These are phyloP conservation scores for Dendropsophus ebraccatus DNA, from an alignment of 2,113 vertebrate species.

Conservation along the genomic window DNA sequence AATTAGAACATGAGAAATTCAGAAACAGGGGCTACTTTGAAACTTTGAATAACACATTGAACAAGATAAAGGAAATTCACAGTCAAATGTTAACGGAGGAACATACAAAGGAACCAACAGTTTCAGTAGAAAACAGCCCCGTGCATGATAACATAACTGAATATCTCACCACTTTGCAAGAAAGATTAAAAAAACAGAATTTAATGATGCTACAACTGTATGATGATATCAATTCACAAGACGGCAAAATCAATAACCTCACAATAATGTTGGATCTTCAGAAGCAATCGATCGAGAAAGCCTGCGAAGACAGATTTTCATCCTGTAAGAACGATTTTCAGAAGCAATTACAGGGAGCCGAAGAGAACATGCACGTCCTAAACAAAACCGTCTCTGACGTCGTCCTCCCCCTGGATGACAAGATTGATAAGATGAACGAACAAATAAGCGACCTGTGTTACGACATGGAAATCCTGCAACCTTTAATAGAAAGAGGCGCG, in stretches of 20 bases:
- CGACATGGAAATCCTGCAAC: slow-evolving; percentile 78
- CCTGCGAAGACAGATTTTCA: slow-evolving; percentile 71
- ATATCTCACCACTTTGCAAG: slow-evolving; percentile 65
- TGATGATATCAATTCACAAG: slow-evolving; percentile 71
- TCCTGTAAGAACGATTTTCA: slow-evolving; percentile 71
- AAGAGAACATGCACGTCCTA: slow-evolving; percentile 67
- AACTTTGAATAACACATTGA: slow-evolving; percentile 74
- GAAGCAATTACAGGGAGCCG: slow-evolving; percentile 66
- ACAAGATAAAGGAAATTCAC: slow-evolving; percentile 69
- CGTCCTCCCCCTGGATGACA: slow-evolving; percentile 70
- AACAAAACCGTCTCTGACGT: slow-evolving; percentile 74
- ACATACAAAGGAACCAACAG: slow-evolving; percentile 33
- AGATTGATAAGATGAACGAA: slow-evolving; percentile 77
- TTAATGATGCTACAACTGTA: slow-evolving; percentile 71
- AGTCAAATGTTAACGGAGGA: slow-evolving; percentile 65
- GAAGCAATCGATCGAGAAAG: slow-evolving; percentile 63
- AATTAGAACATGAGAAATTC: slow-evolving; percentile 66
- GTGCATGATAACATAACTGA: slow-evolving; percentile 64
- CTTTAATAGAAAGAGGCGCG: slow-evolving; percentile 72
- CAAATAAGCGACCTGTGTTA: slow-evolving; percentile 78
- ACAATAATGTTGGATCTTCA: slow-evolving; percentile 68
- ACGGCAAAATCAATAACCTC: slow-evolving; percentile 74
- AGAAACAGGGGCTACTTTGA: slow-evolving; percentile 69
- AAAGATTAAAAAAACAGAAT: slow-evolving; percentile 72
- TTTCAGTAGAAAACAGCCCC: slow-evolving; percentile 52